Base-by-base conservation (phyloP, 2,888 invertebrate genomes). In the Melinaea marsaeus region DNA sequence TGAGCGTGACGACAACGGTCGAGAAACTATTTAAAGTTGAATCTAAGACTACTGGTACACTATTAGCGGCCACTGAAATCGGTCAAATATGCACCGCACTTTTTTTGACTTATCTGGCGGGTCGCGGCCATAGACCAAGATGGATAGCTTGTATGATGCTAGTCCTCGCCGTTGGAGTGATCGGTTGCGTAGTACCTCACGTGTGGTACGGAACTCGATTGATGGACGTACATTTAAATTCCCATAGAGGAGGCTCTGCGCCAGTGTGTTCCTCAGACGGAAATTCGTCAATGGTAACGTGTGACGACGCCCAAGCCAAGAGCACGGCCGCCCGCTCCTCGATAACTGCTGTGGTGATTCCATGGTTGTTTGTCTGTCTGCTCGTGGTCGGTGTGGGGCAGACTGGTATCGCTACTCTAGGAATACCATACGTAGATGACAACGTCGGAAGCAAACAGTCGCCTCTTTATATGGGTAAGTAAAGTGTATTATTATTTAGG, bases 111-210 rank as follows among this genome's bases (percentile, higher is more conserved):
- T 98, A 98, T 81, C 95, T 96, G 81, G 97, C 97, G 11, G 97
- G 97, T 6, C 95, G 97, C 72, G 97, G 97, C 7, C 97, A 98
- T 87, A 92, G 97, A 73, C 98, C 98, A 59, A 94, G 96, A 71
- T 97, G 97, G 97, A 98, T 98, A 75, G 97, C 96, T 60, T 95
- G 96, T 91, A 97, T 97, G 86, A 97, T 97, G 96, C 92, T 97
- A 56, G 92, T 98, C 70, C 95, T 97, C 80, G 96, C 97, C 7
- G 92, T 95, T 51, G 96, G 97, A 45, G 95, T 96, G 62, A 94
- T 97, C 74, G 94, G 96, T 55, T 97, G 97, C 80, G 95, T 97
- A 68, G 86, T 96, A 82, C 97, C 97, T 47, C 97, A 98, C 87
- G 94, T 97, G 79, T 92, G 96, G 74, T 97, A 95, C 78, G 96